Evolutionary conservation across 2,888 invertebrate genomes (phyloP).

Genomic region (Strigamia maritima): DNA sequence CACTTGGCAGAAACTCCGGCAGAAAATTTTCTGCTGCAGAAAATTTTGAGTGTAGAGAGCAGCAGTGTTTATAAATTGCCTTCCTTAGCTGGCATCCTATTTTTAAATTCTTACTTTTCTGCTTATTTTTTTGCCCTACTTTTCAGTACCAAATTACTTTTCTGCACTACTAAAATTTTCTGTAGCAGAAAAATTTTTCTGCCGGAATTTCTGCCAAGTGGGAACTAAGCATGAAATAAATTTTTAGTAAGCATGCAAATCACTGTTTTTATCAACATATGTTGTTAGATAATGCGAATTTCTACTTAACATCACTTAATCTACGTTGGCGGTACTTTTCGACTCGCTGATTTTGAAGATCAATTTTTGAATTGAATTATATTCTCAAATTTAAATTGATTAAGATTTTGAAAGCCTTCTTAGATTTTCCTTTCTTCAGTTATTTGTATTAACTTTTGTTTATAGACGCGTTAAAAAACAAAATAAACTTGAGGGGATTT

Average conservation of each 20-base stretch:
- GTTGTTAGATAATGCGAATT: not conserved
- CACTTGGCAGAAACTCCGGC: too few species aligned
- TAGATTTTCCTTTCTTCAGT: not conserved
- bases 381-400: not conserved
- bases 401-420: not conserved
- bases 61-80: too few species aligned
- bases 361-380: not conserved
- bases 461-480: not conserved
- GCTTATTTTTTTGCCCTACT: too few species aligned
- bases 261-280: not conserved
- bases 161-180: too few species aligned
- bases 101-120: too few species aligned
- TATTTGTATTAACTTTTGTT: not conserved
- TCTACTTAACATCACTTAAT: not conserved
- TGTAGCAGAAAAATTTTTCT: too few species aligned
- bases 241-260: not conserved
- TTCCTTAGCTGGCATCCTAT: too few species aligned
- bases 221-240: too few species aligned
- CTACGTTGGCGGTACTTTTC: not conserved
- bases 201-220: too few species aligned
- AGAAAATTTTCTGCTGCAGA: too few species aligned
- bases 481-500: constrained; percentile 5
- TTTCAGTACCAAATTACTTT: too few species aligned
- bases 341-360: not conserved
- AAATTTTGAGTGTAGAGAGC: too few species aligned